These are phyloP conservation scores for Drosophila hamatofila DNA, from an alignment of 2,888 invertebrate genomes.

Conservation along the genomic window DNA sequence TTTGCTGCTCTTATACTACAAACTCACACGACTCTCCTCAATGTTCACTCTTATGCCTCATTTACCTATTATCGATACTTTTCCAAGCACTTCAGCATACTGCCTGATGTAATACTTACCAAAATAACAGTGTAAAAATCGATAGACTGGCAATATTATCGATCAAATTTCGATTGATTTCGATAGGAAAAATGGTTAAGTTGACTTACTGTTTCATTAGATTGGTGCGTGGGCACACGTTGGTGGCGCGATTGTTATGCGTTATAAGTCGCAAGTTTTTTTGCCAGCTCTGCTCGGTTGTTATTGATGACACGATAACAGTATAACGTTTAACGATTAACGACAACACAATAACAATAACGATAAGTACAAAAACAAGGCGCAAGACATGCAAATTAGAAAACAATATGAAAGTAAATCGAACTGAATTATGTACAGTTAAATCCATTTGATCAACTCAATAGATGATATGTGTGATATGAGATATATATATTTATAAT, in stretches of 20 bases:
- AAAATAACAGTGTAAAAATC: neutral
- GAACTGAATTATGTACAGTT: conserved; percentile 39
- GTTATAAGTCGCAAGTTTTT: conserved; percentile 94
- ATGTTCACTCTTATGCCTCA: no score
- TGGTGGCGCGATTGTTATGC: conserved; percentile 98
- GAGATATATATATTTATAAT: neutral
- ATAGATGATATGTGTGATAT: neutral
- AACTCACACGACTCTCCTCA: no score
- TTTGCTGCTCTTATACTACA: no score
- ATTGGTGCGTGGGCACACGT: conserved; percentile 97
- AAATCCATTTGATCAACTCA: neutral
- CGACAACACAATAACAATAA: conserved; percentile 40
- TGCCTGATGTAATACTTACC: conserved; percentile 20
- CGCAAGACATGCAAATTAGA: conserved; percentile 62
- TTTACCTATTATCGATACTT: no score
- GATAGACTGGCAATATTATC: neutral
- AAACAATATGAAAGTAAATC: conserved; percentile 44
- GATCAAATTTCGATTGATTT: conserved; percentile 10
- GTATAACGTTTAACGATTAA: conserved; percentile 9
- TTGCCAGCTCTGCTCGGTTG: conserved; percentile 93
- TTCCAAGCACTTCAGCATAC: neutral
- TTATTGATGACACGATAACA: conserved; percentile 33
- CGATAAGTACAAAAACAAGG: conserved; percentile 36
- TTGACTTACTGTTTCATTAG: conserved; percentile 98
- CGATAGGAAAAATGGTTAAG: neutral